These are phyloP conservation scores for Gobionotothen gibberifrons DNA, from an alignment of 2,797 vertebrate genomes.

Conservation along the genomic window DNA sequence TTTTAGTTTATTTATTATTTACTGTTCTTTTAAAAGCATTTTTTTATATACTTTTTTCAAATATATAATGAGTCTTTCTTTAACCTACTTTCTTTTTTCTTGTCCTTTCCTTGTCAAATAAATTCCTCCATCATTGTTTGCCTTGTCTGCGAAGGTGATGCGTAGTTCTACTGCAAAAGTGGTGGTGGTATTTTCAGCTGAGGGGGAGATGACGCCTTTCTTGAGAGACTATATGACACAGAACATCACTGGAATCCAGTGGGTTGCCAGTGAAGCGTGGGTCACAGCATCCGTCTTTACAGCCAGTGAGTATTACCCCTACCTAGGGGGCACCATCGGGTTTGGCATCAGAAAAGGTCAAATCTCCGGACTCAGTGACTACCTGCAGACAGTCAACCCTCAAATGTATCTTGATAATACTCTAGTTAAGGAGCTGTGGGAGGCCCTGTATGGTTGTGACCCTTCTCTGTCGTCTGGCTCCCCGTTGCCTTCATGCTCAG, in stretches of 20 bases:
- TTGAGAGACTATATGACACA: conserved; percentile 80
- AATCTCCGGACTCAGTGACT: conserved; percentile 75
- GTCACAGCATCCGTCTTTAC: conserved; percentile 82
- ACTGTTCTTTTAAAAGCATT: background rate
- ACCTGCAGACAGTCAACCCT: conserved; percentile 75
- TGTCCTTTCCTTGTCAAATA: conserved; percentile 1
- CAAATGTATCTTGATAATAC: conserved; percentile 67
- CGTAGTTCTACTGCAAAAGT: conserved; percentile 77
- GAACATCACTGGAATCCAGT: conserved; percentile 84
- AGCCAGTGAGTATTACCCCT: conserved; percentile 78
- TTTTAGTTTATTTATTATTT: too few species aligned
- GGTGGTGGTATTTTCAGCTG: conserved; percentile 82
- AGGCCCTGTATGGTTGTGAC: conserved; percentile 77
- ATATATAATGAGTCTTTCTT: background rate
- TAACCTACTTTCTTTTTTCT: background rate
- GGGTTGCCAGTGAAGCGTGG: conserved; percentile 86
- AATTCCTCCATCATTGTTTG: background rate
- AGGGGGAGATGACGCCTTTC: conserved; percentile 83
- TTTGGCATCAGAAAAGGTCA: conserved; percentile 79
- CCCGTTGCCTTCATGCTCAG: conserved; percentile 68
- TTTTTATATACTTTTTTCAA: background rate
- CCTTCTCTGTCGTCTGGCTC: conserved; percentile 34
- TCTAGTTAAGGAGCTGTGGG: conserved; percentile 79
- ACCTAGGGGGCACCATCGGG: conserved; percentile 81
- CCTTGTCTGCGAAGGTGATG: conserved; percentile 70